These are phyloP conservation scores for Tachyglossus aculeatus DNA, from an alignment of 2,797 vertebrate genomes.

Conservation along the genomic window DNA sequence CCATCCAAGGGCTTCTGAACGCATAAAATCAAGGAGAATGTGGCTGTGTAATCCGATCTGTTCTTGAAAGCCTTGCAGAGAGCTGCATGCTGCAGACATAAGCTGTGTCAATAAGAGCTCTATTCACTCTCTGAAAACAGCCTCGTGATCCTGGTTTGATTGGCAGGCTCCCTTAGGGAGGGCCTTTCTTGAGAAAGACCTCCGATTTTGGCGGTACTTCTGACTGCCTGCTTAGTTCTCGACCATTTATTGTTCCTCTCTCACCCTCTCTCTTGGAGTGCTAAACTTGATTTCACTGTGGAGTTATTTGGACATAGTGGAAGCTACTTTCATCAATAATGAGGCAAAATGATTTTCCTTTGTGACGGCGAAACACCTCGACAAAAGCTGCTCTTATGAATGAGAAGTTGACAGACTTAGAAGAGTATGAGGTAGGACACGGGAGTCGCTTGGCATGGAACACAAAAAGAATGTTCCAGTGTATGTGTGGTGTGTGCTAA, in stretches of 20 bases:
- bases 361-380: neutral
- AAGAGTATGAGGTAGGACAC: constrained; percentile 35
- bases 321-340: neutral
- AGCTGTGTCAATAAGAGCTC: constrained; percentile 66
- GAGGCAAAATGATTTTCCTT: constrained; percentile 14
- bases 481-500: neutral
- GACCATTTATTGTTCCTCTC: constrained; percentile 39
- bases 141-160: constrained; percentile 58
- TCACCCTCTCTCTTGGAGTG: neutral
- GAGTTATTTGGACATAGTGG: constrained; percentile 8
- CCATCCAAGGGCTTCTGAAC: constrained; percentile 55
- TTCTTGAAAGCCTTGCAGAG: constrained; percentile 61
- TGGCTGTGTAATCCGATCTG: constrained; percentile 64
- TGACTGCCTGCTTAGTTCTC: constrained; percentile 39
- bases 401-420: constrained; percentile 35
- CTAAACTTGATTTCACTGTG: constrained; percentile 29
- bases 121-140: constrained; percentile 65
- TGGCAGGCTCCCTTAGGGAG: constrained; percentile 58
- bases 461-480: neutral
- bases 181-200: constrained; percentile 50
- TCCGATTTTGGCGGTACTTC: constrained; percentile 63
- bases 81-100: constrained; percentile 63
- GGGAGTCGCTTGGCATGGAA: neutral
- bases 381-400: constrained; percentile 25
- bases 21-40: constrained; percentile 53